These are phyloP conservation scores for Chloroceryle aenea DNA, from an alignment of 2,113 vertebrate genomes.

Conservation along the genomic window DNA sequence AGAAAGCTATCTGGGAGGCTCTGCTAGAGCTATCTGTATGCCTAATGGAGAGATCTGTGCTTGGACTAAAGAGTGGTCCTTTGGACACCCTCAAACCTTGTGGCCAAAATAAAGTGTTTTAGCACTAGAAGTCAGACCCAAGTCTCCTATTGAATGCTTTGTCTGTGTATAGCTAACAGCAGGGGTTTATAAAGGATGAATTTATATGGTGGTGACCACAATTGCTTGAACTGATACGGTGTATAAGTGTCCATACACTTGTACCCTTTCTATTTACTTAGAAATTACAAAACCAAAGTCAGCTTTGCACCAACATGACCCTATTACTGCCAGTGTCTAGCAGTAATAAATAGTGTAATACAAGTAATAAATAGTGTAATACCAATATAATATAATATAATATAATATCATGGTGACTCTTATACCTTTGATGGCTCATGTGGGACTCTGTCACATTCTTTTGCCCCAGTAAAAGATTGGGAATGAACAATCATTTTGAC, in stretches of 20 bases:
- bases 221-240: not conserved
- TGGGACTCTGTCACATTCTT: conserved; percentile 54
- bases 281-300: not conserved
- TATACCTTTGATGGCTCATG: conserved; percentile 51
- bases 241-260: not conserved
- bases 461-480: conserved; percentile 62
- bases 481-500: conserved; percentile 62
- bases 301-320: not conserved
- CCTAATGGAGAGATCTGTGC: not conserved
- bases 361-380: not conserved
- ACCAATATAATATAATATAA: too few species aligned
- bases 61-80: not conserved
- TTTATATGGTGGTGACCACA: not conserved
- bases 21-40: fast-evolving
- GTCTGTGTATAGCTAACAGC: not conserved
- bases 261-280: not conserved
- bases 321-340: not conserved
- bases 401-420: conserved; percentile 68
- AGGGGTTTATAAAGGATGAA: not conserved
- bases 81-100: not conserved
- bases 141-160: not conserved
- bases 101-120: not conserved
- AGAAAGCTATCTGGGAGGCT: not conserved
- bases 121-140: not conserved
- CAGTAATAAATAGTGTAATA: not conserved